Base-by-base conservation (phyloP, 2,888 invertebrate genomes). In the Hedya salicella region DNA sequence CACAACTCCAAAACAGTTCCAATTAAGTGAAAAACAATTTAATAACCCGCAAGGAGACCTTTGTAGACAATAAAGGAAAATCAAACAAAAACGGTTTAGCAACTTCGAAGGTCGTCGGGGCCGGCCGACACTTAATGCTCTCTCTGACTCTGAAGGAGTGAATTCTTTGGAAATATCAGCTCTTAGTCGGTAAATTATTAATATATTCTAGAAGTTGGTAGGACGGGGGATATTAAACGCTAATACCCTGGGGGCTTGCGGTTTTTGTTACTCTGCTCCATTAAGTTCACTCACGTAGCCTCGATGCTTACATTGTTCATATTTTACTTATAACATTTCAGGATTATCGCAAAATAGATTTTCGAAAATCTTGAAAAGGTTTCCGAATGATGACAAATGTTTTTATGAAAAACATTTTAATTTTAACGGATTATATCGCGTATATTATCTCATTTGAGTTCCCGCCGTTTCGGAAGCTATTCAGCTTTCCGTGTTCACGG, bases 1-100 rank as follows among this genome's bases (percentile, higher is more conserved):
- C 16, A 17, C 32, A 53, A 39, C 17, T 0, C 36, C 17, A 11
- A 2, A 17, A 11, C 14, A 4, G n/a, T 48, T 48, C 48, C 39
- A 59, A 59, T 59, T 48, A 54, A 54, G 40, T 48, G 39, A 42
- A 49, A 39, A 54, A 49, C 48, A 49, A 40, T 30, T 39, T 63
- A 54, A 19, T 40, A 17, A 30, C 16, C 9, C 40, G 21, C 4
- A 50, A 40, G 36, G 14, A 25, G 21, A 40, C 14, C 17, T 46
- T 57, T 6, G 30, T 49, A 19, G 14, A 30, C 42, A 63, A 54
- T 53, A 54, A 40, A 49, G 48, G 48, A 56, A 63, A 63, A 57
- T 63, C 56, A 49, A 56, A 42, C 32, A 44, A 36, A 50, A 57
- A 57, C 49, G 42, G 19, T 64, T 49, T 59, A 52, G 36, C 42